Evolutionary conservation across 2,888 invertebrate genomes (phyloP), one percentile per base, ranked within the genome.

Genomic region (Elmis aenea): DNA sequence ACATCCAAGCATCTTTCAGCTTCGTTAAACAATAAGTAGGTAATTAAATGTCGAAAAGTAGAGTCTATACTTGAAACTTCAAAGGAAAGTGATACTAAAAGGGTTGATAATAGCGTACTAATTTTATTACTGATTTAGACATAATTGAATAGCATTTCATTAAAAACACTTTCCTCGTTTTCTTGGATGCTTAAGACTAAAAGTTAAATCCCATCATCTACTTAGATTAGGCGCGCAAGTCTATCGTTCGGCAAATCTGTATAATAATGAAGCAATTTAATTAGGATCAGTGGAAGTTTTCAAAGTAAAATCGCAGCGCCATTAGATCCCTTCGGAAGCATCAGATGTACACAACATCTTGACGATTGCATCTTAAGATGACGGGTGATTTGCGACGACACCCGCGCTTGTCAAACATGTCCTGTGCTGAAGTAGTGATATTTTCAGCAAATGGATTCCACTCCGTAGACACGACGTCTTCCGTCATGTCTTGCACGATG

Each of bases 401-500:
- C 28, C 28, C 29, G 36, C n/a, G n/a, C 41, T 41, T 41, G 36
- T 41, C 36, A 41, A 37, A 36, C 23, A 38, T 32, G 26, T 27
- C 32, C 26, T 20, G 22, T 28, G 37, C 24, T 28, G 32, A 29
- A 28, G 22, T 20, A 29, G 23, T 28, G 33, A 42, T 33, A 38
- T 38, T 42, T 42, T 42, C 42, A 42, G 28, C 24, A 42, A 38
- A 38, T 30, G 33, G 26, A 37, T 33, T 42, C 38, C 27, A 29
- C 22, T 37, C 26, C 38, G 33, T 37, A 36, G 27, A 28, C 33
- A 39, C 34, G 34, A 34, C 40, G 30, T 45, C 39, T 46, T 50
- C 41, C 49, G 44, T 45, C 48, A 48, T 42, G 45, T 47, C 42
- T 41, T 33, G 43, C 48, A 49, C 47, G 48, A 50, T 42, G 52